Percentiles rank a stretch among this genome's conserved stretches.
phyloP scores from a whole-genome alignment of 2,797 vertebrate species.

The Acanthurus leucopareius region DNA sequence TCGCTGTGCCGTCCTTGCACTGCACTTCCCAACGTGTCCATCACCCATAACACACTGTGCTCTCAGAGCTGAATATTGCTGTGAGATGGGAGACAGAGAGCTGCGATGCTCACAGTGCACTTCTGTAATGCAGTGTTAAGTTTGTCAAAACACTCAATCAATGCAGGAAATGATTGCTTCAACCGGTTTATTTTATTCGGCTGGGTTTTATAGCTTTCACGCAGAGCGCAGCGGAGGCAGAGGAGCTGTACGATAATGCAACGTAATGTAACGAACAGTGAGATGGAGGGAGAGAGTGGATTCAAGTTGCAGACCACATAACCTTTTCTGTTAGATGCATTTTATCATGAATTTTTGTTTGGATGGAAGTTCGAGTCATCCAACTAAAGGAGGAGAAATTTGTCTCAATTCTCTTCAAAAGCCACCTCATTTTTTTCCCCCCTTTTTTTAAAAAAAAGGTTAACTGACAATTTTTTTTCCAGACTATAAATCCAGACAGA shows the following conservation, averaged over 20 bases:
- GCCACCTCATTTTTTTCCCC: not conserved
- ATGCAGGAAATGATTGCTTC: conserved; percentile 62
- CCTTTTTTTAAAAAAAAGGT: not conserved
- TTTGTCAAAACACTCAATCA: conserved; percentile 61
- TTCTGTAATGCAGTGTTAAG: conserved; percentile 28
- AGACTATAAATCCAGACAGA: conserved; percentile 3
- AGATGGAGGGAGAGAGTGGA: conserved; percentile 36
- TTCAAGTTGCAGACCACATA: conserved; percentile 46
- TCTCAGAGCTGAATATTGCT: conserved; percentile 34
- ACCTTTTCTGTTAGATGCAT: not conserved
- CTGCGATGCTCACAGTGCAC: conserved; percentile 33
- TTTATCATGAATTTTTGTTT: conserved; percentile 7
- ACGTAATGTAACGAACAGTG: conserved; percentile 44
- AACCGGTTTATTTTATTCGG: conserved; percentile 58
- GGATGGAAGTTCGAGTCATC: conserved; percentile 20
- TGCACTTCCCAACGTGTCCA: conserved; percentile 44
- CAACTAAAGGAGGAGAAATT: conserved; percentile 12
- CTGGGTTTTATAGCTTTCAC: conserved; percentile 52
- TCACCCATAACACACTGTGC: conserved; percentile 31
- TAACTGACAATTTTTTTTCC: not conserved
- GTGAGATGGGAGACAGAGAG: conserved; percentile 36
- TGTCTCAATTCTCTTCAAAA: not conserved
- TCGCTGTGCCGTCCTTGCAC: conserved; percentile 26
- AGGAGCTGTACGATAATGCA: conserved; percentile 42
- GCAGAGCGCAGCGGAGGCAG: conserved; percentile 39